Conservation (phyloP, 2,113 vertebrate genomes). For the Drymodes brunneopygia region DNA sequence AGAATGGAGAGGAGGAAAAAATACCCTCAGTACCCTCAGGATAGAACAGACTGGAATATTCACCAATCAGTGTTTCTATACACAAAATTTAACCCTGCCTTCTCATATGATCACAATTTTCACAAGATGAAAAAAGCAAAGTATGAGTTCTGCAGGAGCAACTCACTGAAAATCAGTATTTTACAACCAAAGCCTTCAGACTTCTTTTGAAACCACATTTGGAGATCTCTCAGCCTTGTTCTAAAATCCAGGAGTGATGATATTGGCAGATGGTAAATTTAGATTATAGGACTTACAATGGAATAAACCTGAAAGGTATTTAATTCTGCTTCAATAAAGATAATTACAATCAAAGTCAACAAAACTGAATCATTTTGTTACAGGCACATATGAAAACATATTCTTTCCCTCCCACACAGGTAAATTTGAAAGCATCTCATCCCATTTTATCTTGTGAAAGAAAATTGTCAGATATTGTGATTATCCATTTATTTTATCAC, state of each 20-base stretch:
- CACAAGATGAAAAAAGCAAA: fast-evolving
- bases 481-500: not conserved
- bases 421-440: not conserved
- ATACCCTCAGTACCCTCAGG: not conserved
- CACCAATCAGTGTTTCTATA: not conserved
- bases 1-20: not conserved
- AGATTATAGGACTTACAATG: not conserved
- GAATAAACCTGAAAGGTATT: not conserved
- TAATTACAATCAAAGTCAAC: not conserved
- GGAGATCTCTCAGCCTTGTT: not conserved
- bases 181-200: not conserved
- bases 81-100: not conserved
- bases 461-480: not conserved
- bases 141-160: not conserved
- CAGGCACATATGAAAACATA: not conserved
- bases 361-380: not conserved
- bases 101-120: not conserved
- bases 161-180: not conserved
- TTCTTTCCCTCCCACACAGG: not conserved
- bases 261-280: not conserved
- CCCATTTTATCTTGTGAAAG: not conserved
- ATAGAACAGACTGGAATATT: not conserved
- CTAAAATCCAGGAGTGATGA: not conserved
- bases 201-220: not conserved
- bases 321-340: not conserved